Evolutionary conservation across 1,140 invertebrate genomes (phyloP).

Genomic region (Lepidurus arcticus): DNA sequence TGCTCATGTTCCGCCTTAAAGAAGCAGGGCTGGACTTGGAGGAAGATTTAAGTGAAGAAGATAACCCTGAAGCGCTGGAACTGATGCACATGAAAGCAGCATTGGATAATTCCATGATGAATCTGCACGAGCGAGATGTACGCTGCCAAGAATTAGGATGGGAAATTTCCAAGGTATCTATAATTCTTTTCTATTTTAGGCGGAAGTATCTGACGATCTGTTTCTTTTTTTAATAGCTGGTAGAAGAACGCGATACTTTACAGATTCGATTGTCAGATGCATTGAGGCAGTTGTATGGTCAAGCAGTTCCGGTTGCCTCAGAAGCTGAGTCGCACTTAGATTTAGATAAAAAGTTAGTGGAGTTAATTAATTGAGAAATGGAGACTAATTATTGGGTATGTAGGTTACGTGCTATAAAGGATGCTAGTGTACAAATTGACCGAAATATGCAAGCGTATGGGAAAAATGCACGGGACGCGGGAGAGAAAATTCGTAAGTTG

Average conservation of each 20-base stretch:
- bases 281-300: slow-evolving; percentile 50
- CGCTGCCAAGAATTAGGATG: slow-evolving; percentile 80
- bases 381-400: too few relatives aligned
- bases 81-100: slow-evolving; percentile 47
- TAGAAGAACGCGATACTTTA: slow-evolving; percentile 76
- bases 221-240: slow-evolving; percentile 46
- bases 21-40: slow-evolving; percentile 33
- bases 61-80: slow-evolving; percentile 32
- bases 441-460: slow-evolving; percentile 17
- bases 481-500: not conserved
- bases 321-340: not conserved
- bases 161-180: slow-evolving; percentile 62
- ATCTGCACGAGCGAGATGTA: slow-evolving; percentile 78
- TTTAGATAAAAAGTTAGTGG: not conserved
- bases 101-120: slow-evolving; percentile 73
- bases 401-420: slow-evolving; percentile 13
- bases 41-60: slow-evolving; percentile 20
- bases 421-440: slow-evolving; percentile 19
- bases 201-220: slow-evolving; percentile 25
- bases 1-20: slow-evolving; percentile 16
- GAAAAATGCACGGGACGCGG: not conserved
- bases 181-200: slow-evolving; percentile 9
- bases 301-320: not conserved
- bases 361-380: too few relatives aligned
- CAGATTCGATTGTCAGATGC: slow-evolving; percentile 73